Base-by-base conservation (phyloP, 2,888 invertebrate genomes). In the Stomorhina lunata region DNA sequence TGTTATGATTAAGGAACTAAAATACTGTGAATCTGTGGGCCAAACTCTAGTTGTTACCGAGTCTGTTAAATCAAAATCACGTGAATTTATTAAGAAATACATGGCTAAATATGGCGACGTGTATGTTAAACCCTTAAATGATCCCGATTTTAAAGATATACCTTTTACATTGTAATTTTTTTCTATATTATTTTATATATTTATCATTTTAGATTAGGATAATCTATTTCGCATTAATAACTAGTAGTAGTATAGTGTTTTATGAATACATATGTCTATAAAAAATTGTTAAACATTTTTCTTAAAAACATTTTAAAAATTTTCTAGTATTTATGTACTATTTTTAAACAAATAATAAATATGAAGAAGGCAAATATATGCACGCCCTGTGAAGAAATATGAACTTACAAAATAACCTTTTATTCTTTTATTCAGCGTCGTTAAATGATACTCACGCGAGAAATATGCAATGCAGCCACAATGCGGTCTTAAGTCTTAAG, bases 71-170 rank as follows among this genome's bases (percentile, higher is more conserved):
- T 95, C 96, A 86, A 99, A 99, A 91, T 97, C 98, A 20, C 96
- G 96, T 90, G 98, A 97, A 91, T 99, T 97, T 91, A 97, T 99
- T 73, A 95, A 94, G 88, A 98, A 98, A 90, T 99, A 99, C 91
- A 99, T 99, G 99, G 94, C 95, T 25, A 98, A 98, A 91, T 98
- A 97, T 91, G 98, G 97, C 0, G 93, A 95, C 1, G 93, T 95
- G 82, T 89, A 88, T 80, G 81, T 87, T 12, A 85, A 86, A 57
- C 87, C 88, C 6, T 84, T 85, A 29, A 88, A 88, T 81, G 89
- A 88, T 86, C 88, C 88, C 2, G 88, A 89, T 80, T 88, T 87
- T 83, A 88, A 86, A 78, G 88, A 88, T 76, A 87, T 88, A 85
- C 87, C 87, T 34, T 87, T 86, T 80, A 83, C 81, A 17, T 63